phyloP scores from a whole-genome alignment of 2,797 vertebrate genomes.

The Smutsia gigantea region DNA sequence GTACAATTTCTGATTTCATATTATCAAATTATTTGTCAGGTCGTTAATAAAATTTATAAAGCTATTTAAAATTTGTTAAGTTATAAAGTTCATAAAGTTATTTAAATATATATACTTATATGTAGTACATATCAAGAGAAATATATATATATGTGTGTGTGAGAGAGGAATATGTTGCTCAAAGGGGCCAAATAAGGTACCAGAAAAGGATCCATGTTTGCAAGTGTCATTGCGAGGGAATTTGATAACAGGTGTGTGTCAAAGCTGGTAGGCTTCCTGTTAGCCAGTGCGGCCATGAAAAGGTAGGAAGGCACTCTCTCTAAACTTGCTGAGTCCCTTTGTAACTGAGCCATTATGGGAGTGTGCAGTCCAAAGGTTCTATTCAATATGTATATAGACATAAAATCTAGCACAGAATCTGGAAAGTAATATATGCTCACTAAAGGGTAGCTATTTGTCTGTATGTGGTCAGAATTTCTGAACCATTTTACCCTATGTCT shows the following conservation, averaged over 20 bases:
- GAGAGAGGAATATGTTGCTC: background rate
- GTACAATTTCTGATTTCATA: background rate
- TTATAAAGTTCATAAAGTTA: background rate
- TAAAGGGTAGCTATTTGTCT: background rate
- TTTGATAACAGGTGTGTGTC: background rate
- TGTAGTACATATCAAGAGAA: background rate
- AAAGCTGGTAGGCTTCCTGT: background rate
- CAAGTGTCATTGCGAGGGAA: background rate
- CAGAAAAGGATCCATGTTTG: background rate
- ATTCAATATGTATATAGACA: background rate
- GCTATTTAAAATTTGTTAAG: background rate
- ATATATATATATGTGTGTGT: background rate
- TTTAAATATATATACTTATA: background rate
- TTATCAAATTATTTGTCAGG: background rate
- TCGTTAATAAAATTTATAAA: constrained; percentile 9
- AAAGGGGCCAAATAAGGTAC: background rate
- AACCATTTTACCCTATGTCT: background rate
- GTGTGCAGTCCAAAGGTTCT: background rate
- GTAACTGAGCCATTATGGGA: background rate
- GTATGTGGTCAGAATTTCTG: background rate
- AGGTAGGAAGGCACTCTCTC: background rate
- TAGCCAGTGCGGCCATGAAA: background rate
- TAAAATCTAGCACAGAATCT: background rate
- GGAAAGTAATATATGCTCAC: background rate
- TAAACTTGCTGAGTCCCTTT: background rate